Evolutionary conservation across 2,797 vertebrate genomes (phyloP).

Genomic region (Acomys russatus): DNA sequence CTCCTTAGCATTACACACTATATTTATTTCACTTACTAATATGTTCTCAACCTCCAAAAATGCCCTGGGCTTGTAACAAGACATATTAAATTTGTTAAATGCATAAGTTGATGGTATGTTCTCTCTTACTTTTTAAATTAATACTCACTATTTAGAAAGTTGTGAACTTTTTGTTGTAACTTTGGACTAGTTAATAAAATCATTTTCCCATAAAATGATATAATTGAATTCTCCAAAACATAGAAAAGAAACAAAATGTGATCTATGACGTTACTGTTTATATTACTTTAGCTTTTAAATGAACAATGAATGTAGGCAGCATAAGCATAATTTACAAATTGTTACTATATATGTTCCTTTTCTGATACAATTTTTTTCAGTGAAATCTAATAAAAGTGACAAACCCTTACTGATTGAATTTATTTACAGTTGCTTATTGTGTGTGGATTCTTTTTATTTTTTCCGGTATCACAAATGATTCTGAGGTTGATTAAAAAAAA

Average conservation of each 20-base stretch:
- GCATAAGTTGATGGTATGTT: not conserved
- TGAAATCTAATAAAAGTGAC: constrained; percentile 1
- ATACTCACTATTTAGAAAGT: not conserved
- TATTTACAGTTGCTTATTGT: constrained; percentile 6
- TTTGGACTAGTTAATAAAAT: not conserved
- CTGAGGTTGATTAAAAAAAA: not conserved
- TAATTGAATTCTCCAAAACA: not conserved
- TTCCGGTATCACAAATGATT: not conserved
- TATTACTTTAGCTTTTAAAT: not conserved
- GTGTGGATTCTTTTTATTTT: not conserved
- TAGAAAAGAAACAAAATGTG: not conserved
- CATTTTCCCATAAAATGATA: not conserved
- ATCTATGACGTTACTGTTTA: not conserved
- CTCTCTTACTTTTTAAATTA: constrained; percentile 12
- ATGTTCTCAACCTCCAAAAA: not conserved
- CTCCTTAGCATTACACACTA: not conserved
- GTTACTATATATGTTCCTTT: not conserved
- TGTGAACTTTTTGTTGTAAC: not conserved
- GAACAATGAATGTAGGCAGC: not conserved
- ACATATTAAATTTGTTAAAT: constrained; percentile 32
- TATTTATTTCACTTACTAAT: not conserved
- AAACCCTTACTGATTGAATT: not conserved
- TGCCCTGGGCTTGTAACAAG: not conserved
- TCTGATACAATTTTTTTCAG: not conserved
- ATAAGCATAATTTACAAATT: not conserved